These are phyloP conservation scores for Astreopora myriophthalma DNA, from an alignment of 64 coral and sea anemone species.

Conservation along the genomic window DNA sequence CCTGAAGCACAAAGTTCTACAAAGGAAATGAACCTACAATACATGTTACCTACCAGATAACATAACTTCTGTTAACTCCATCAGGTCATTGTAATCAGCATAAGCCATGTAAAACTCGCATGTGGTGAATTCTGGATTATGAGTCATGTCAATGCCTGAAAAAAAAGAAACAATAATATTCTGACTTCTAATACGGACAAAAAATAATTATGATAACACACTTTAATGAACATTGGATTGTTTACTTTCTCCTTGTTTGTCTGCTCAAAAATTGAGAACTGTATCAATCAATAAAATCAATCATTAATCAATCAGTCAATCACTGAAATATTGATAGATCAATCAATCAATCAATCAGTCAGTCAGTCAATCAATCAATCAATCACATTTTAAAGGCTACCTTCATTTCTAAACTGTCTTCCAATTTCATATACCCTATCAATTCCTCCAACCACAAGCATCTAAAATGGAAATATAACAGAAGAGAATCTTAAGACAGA, in stretches of 20 bases:
- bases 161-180: neutral
- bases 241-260: too few relatives aligned
- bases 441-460: constrained; percentile 95
- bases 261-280: too few relatives aligned
- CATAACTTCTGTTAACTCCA: constrained; percentile 92
- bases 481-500: neutral
- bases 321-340: neutral
- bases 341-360: neutral
- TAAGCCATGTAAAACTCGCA: constrained; percentile 99
- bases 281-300: too few relatives aligned
- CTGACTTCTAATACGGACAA: too few relatives aligned
- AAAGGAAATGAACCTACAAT: neutral
- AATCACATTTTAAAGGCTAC: constrained; percentile 27
- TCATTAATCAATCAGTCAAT: too few relatives aligned
- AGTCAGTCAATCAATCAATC: neutral
- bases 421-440: constrained; percentile 98
- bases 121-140: constrained; percentile 98
- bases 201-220: too few relatives aligned
- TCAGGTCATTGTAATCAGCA: constrained; percentile 97
- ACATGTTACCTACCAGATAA: constrained; percentile 71
- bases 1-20: neutral
- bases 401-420: constrained; percentile 96
- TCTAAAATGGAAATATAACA: constrained; percentile 50
- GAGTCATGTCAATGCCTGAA: constrained; percentile 95
- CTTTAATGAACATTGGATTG: too few relatives aligned